These are phyloP conservation scores for Chrysina gloriosa DNA, from an alignment of 2,888 invertebrate genomes.

Conservation along the genomic window DNA sequence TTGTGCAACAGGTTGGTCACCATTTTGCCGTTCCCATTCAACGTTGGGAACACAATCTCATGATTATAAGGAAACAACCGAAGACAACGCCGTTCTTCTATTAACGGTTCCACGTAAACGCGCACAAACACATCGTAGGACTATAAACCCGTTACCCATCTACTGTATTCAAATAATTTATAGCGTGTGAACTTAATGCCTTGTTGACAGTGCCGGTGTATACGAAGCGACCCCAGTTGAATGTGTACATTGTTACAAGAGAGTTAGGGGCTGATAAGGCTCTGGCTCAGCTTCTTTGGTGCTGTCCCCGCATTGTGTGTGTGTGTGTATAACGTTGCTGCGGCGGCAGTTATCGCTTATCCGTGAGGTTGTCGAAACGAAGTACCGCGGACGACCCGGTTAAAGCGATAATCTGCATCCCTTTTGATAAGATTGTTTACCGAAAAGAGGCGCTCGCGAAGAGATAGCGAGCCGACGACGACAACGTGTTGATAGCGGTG, in stretches of 20 bases:
- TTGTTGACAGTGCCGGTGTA: slow-evolving; percentile 29
- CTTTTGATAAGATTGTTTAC: slow-evolving; percentile 22
- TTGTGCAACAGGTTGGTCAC: too few relatives aligned
- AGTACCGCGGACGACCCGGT: slow-evolving; percentile 17
- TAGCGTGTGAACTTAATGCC: slow-evolving; percentile 36
- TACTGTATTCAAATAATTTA: slow-evolving; percentile 34
- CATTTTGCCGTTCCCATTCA: too few relatives aligned
- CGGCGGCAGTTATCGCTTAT: slow-evolving; percentile 16
- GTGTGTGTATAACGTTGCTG: neutral
- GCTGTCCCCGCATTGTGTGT: slow-evolving; percentile 10
- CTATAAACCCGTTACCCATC: slow-evolving; percentile 22
- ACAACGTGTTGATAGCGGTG: slow-evolving; percentile 18
- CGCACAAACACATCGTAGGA: slow-evolving; percentile 12
- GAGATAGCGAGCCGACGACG: neutral
- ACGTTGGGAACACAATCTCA: too few relatives aligned
- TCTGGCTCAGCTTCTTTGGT: neutral
- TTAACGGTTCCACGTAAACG: slow-evolving; percentile 21
- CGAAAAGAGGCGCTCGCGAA: slow-evolving; percentile 21
- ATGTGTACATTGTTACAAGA: slow-evolving; percentile 34
- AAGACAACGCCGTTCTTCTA: slow-evolving; percentile 9
- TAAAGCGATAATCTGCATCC: slow-evolving; percentile 35
- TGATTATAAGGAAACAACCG: too few relatives aligned
- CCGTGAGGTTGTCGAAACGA: slow-evolving; percentile 20
- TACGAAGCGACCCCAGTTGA: slow-evolving; percentile 20
- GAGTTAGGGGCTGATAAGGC: slow-evolving; percentile 30